Conservation (phyloP, 92 coral and sea anemone species). For the Epizoanthus rinbou region DNA sequence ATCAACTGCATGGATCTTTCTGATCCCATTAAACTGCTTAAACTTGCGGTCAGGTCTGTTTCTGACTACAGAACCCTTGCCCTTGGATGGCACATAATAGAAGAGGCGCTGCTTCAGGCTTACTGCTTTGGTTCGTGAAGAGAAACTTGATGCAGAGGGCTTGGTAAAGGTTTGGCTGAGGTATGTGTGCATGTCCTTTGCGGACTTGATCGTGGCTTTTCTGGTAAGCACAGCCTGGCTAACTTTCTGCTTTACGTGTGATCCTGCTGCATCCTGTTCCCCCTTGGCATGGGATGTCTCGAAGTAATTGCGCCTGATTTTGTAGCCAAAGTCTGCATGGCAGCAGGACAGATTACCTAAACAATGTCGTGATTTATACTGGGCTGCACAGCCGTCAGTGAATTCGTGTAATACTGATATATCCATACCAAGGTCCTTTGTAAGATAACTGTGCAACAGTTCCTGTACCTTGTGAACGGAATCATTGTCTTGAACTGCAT, state of each 20-base stretch:
- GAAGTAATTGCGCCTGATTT: slow-evolving; percentile 31
- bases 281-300: slow-evolving; percentile 41
- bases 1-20: slow-evolving; percentile 5
- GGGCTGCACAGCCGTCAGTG: slow-evolving; percentile 14
- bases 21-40: slow-evolving; percentile 10
- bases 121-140: slow-evolving; percentile 39
- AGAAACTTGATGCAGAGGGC: slow-evolving; percentile 29
- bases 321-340: slow-evolving; percentile 48
- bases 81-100: slow-evolving; percentile 30
- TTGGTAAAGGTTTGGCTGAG: slow-evolving; percentile 20
- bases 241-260: slow-evolving; percentile 39
- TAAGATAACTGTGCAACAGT: slow-evolving; percentile 23
- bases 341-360: slow-evolving; percentile 33
- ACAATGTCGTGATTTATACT: slow-evolving; percentile 31
- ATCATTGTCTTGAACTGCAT: slow-evolving; percentile 27
- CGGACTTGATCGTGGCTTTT: slow-evolving; percentile 31
- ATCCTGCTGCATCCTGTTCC: slow-evolving; percentile 46
- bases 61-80: slow-evolving; percentile 34
- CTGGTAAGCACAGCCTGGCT: slow-evolving; percentile 35
- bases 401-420: slow-evolving; percentile 34
- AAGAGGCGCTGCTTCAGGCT: slow-evolving; percentile 14
- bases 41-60: slow-evolving; percentile 43
- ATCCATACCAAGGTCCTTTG: slow-evolving; percentile 34
- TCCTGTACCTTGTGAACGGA: slow-evolving; percentile 36
- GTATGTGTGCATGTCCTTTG: slow-evolving; percentile 33